Percentiles rank a stretch among this genome's conserved stretches.
phyloP scores from a whole-genome alignment of 2,888 invertebrate genomes.

The Papilio elwesi region DNA sequence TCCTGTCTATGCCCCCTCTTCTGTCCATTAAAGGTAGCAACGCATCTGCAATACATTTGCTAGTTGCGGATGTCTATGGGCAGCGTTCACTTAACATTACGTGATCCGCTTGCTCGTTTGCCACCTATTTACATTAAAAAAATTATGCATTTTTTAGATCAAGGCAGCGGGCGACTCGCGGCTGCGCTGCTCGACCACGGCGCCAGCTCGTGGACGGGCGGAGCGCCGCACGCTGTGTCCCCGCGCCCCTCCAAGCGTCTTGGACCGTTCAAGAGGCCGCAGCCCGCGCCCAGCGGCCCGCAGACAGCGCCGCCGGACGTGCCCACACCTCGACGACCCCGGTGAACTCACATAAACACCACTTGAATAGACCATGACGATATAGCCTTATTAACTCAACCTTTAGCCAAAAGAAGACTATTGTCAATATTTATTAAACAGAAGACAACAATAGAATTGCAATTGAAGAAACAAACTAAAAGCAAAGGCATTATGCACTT shows the following conservation, averaged over 20 bases:
- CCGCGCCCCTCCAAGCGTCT: conserved; percentile 89
- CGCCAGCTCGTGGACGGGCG: conserved; percentile 65
- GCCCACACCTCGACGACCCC: conserved; percentile 56
- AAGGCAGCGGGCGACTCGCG: conserved; percentile 79
- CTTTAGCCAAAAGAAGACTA: conserved; percentile 3
- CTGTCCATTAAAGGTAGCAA: no score
- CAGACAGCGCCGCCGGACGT: conserved; percentile 52
- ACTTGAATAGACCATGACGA: neutral
- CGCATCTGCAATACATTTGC: no score
- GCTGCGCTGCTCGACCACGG: conserved; percentile 86
- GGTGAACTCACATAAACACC: conserved; percentile 57
- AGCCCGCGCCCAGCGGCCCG: conserved; percentile 51
- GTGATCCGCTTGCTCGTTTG: no score
- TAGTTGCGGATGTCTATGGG: no score
- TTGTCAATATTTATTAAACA: no score
- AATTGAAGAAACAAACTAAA: no score
- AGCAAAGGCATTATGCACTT: neutral
- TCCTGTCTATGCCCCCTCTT: no score
- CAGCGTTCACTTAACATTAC: no score
- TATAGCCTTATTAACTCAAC: neutral
- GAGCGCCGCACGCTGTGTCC: conserved; percentile 73
- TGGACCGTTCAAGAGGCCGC: conserved; percentile 85
- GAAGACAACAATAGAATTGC: no score
- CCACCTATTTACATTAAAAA: neutral
- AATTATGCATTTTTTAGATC: conserved; percentile 51